Percentiles rank a stretch among this genome's conserved stretches.
These are phyloP conservation scores for Ardeotis arabs DNA, from an alignment of 2,113 vertebrate species.

Conservation along the genomic window DNA sequence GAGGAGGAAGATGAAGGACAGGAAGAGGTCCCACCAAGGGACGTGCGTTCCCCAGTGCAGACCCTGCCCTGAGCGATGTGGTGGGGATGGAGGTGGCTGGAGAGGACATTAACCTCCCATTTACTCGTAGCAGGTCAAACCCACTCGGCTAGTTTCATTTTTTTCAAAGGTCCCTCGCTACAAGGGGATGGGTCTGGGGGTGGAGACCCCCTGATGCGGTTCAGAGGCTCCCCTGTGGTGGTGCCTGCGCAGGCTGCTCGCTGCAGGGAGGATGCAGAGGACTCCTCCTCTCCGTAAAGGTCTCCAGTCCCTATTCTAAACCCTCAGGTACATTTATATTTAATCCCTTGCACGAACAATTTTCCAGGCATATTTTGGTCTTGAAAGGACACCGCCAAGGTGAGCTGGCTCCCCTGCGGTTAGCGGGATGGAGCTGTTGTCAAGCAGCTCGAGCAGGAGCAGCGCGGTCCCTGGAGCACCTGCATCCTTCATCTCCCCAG, in stretches of 20 bases:
- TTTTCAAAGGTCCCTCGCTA: not conserved
- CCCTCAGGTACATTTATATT: not conserved
- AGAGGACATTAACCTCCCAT: not conserved
- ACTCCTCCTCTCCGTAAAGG: not conserved
- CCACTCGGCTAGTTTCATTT: not conserved
- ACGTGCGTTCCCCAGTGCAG: not conserved
- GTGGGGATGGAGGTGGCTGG: not conserved
- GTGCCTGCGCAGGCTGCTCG: not conserved
- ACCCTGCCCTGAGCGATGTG: not conserved
- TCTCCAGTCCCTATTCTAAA: not conserved
- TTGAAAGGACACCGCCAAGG: constrained; percentile 42
- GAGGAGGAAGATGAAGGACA: not conserved
- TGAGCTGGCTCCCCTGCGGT: constrained; percentile 26
- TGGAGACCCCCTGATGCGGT: not conserved
- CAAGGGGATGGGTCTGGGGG: not conserved
- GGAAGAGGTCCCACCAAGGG: accelerated
- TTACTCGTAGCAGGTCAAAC: not conserved
- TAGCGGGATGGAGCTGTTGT: constrained; percentile 8
- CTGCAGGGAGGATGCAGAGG: not conserved
- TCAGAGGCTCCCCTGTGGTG: not conserved
- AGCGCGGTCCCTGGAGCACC: not conserved
- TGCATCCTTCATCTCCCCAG: not conserved
- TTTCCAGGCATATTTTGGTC: constrained; percentile 37
- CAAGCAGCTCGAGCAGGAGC: not conserved
- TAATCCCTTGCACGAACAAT: not conserved